Percentiles rank a stretch among this genome's conserved stretches.
Evolutionary conservation across 2,888 invertebrate genomes (phyloP).

Genomic region (Lasiommata megera): DNA sequence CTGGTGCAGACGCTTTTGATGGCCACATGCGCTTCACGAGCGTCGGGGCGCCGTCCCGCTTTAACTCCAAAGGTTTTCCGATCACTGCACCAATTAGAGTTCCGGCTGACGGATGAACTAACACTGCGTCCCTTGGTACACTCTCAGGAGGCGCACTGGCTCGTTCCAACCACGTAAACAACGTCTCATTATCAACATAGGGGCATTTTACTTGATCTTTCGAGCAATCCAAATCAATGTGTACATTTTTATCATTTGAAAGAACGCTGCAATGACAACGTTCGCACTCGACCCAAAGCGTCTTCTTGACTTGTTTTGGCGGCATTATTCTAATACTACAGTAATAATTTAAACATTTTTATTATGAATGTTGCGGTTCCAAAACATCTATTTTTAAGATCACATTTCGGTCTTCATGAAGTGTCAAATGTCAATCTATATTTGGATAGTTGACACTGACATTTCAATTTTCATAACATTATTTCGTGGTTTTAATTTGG

Average conservation of each 20-base stretch:
- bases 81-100: conserved; percentile 64
- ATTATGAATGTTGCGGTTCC: no score
- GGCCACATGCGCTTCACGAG: conserved; percentile 74
- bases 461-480: no score
- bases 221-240: conserved; percentile 76
- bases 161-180: conserved; percentile 66
- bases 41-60: conserved; percentile 58
- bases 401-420: no score
- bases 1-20: conserved; percentile 65
- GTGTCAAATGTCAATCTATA: no score
- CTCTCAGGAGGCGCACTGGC: conserved; percentile 57
- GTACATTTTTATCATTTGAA: conserved; percentile 81
- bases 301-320: conserved; percentile 76
- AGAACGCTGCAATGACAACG: conserved; percentile 79
- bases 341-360: neutral
- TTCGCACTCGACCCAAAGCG: conserved; percentile 84
- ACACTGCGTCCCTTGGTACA: conserved; percentile 61
- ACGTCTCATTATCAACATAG: conserved; percentile 52
- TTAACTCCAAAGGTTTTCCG: conserved; percentile 59
- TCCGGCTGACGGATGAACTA: conserved; percentile 67
- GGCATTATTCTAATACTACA: conserved; percentile 39
- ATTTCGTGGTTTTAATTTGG: no score
- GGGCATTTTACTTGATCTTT: conserved; percentile 71
- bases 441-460: no score
- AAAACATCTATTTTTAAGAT: no score